Evolutionary conservation across 2,797 vertebrate species (phyloP), one percentile per base, ranked within the genome.

Genomic region (Salmo trutta): DNA sequence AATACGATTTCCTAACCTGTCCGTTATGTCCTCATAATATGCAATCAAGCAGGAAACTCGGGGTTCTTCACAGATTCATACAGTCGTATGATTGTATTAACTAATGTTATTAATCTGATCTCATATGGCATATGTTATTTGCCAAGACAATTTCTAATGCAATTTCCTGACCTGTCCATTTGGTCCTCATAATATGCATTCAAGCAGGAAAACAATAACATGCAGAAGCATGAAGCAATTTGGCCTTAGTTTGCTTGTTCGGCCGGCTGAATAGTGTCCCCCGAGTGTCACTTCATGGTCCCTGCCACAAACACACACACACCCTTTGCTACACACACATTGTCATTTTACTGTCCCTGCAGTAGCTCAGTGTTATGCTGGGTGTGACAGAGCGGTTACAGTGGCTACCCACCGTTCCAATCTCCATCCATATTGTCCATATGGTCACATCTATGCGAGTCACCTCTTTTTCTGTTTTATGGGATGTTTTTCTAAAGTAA

Each of bases 371-470:
- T 31, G 14, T 31, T 68, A 33, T 14, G 36, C 17, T n/a, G 16
- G 36, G 31, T 33, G 31, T 31, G 68, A 47, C 4, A n/a, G 56
- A 59, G 17, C 56, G 6, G 36, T 41, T 19, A 70, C 33, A 41
- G 68, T 52, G 47, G 24, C 24, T 75, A 29, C 74, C 41, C 14
- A 75, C 21, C 53, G 19, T 67, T 65, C 67, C 62, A 17, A 27
- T 75, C 3, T 27, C 68, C 67, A 27, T 36, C 14, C 27, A 19
- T 31, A n/a, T 29, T 33, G 15, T 33, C 66, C 29, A 72, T 21
- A 21, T 29, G 24, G 29, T 31, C 68, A 64, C 16, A 4, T 71
- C 70, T 36, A 59, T 15, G 10, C 1, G 21, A 66, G 19, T 19
- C 14, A n/a, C 56, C 56, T 16, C 10, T 47, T 4, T 1, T 19